Base-by-base conservation (phyloP, 2,888 invertebrate species). In the Pocota personata region DNA sequence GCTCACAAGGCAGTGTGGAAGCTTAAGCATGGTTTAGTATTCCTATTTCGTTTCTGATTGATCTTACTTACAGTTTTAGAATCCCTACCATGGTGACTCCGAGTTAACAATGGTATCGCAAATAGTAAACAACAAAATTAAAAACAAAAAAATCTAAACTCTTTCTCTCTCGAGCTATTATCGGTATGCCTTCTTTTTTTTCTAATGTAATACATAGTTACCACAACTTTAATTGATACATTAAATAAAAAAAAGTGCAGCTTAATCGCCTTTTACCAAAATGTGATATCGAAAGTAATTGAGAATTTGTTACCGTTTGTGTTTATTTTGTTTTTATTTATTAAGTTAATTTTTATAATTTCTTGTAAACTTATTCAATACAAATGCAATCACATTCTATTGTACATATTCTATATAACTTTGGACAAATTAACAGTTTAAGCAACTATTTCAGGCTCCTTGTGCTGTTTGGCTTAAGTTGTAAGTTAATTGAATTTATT, bases 1-100 rank as follows among this genome's bases (percentile, higher is more conserved):
- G 91, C 86, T 91, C 91, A 27, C 91, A 91, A 58, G 91, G 90
- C 75, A 91, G 91, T 88, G 91, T 90, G 19, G 86, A 86, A 30
- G 86, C 86, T 43, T 86, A 86, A 75, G 52, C 27, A 57, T 48
- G 14, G 12, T 14, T 66, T 30, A 72, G 37, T 16, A 60, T 60
- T 50, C 72, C 60, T 72, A 60, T 48, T 40, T 60, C 32, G 16
- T 62, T 66, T 79, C 12, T 64, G 40, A 8, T 64, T 37, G 5
- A 57, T 40, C 40, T 40, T 24, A 27, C n/a, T 48, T n/a, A 62
- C 50, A 52, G n/a, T 46, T 57, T 19, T 55, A 16, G 16, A 32
- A 32, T 50, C 10, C 27, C 27, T 46, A 46, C 16, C 6, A 27
- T 5, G 14, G 21, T 40, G 24, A 27, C 43, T 12, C 46, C 62